phyloP scores from a whole-genome alignment of 64 coral and sea anemone species.

The Catalaphyllia jardinei region DNA sequence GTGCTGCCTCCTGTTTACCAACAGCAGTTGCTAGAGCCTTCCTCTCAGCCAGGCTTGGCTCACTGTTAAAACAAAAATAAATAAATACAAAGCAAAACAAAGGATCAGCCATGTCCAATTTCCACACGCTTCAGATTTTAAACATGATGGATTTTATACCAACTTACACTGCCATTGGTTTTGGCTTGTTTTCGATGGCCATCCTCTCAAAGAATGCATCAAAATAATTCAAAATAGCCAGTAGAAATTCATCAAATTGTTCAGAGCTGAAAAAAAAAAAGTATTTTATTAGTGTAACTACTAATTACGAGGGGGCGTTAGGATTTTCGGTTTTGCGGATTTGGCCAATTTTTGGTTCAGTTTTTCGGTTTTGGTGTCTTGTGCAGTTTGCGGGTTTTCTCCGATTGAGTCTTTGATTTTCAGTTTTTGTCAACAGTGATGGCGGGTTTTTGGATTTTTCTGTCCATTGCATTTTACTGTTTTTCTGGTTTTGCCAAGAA shows the following conservation, averaged over 20 bases:
- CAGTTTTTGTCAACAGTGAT: too few species aligned
- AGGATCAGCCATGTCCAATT: background rate
- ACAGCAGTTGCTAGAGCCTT: conserved; percentile 90
- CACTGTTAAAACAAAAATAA: conserved; percentile 19
- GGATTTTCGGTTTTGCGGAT: too few species aligned
- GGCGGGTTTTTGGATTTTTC: too few species aligned
- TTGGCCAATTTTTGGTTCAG: too few species aligned
- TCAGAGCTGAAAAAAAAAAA: conserved; percentile 66
- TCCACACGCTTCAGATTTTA: too few species aligned
- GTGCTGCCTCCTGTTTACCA: conserved; percentile 88
- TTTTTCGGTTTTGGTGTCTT: too few species aligned
- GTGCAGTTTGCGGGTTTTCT: too few species aligned
- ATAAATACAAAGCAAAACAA: background rate
- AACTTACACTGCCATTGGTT: conserved; percentile 99
- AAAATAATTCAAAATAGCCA: conserved; percentile 95
- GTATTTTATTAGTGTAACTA: background rate
- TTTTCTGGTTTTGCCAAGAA: too few species aligned
- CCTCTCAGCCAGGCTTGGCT: conserved; percentile 86
- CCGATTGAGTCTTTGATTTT: too few species aligned
- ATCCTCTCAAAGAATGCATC: conserved; percentile 96
- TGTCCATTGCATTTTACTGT: too few species aligned
- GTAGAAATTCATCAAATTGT: conserved; percentile 95
- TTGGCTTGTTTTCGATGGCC: conserved; percentile 94
- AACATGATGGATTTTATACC: too few species aligned
- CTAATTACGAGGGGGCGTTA: too few species aligned